A percentile compares a stretch with the other conserved stretches of the same genome.
phyloP scores from a whole-genome alignment of 2,888 invertebrate genomes.

The Campaea margaritaria region DNA sequence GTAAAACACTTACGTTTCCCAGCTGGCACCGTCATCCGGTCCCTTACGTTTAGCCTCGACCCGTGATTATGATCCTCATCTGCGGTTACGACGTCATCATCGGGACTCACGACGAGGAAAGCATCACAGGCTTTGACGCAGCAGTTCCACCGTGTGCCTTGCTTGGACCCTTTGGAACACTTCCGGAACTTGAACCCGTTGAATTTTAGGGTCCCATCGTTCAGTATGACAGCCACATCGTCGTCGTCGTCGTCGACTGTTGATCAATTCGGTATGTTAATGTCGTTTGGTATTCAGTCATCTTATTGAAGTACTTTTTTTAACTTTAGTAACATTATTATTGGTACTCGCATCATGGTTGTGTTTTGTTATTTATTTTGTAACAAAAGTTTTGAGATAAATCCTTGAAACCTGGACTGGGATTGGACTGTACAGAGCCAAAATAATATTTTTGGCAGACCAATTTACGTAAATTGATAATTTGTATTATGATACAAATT shows the following conservation, averaged over 20 bases:
- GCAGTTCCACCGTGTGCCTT: constrained; percentile 33
- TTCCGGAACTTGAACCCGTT: constrained; percentile 38
- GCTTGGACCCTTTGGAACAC: constrained; percentile 25
- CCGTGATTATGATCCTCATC: constrained; percentile 39
- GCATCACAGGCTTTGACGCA: constrained; percentile 37
- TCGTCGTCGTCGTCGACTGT: constrained; percentile 19
- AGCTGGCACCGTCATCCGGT: constrained; percentile 34
- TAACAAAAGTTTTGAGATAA: too few relatives aligned
- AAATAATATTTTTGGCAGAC: too few relatives aligned
- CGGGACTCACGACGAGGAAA: constrained; percentile 36
- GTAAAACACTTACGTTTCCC: constrained; percentile 33
- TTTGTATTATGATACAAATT: too few relatives aligned
- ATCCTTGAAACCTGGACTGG: too few relatives aligned
- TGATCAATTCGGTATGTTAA: constrained; percentile 5
- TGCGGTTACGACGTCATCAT: constrained; percentile 37
- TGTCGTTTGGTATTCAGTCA: not conserved
- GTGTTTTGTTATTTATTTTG: too few relatives aligned
- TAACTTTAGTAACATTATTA: too few relatives aligned
- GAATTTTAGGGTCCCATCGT: constrained; percentile 37
- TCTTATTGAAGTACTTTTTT: too few relatives aligned
- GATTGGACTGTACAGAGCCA: too few relatives aligned
- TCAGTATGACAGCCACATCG: constrained; percentile 36
- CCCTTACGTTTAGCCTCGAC: constrained; percentile 24
- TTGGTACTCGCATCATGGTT: too few relatives aligned
- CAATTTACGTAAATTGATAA: too few relatives aligned